These are phyloP conservation scores for Drosophila bocqueti DNA, from an alignment of 1,140 invertebrate genomes.

Conservation along the genomic window DNA sequence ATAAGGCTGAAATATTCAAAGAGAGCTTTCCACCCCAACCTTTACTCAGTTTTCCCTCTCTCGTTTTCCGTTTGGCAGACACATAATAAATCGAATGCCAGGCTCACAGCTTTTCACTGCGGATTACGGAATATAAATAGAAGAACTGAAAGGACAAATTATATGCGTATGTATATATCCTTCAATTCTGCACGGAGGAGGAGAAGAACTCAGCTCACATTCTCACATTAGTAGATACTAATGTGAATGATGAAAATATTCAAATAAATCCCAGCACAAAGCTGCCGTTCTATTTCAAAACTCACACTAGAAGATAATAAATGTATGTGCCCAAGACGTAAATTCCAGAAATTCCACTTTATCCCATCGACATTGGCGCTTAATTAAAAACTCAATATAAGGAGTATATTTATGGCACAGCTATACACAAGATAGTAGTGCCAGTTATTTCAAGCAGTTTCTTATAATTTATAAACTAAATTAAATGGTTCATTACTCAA, in stretches of 20 bases:
- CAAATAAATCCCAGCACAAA: conserved; percentile 8
- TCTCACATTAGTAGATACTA: conserved; percentile 16
- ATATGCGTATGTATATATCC: background rate
- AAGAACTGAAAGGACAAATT: conserved; percentile 2
- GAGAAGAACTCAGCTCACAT: conserved; percentile 15
- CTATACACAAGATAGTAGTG: background rate
- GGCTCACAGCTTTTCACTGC: conserved; percentile 8
- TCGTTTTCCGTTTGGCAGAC: background rate
- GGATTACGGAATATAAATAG: conserved; percentile 42
- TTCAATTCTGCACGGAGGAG: background rate
- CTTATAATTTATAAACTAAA: background rate
- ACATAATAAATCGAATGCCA: conserved; percentile 20
- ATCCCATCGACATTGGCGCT: conserved; percentile 24
- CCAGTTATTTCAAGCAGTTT: background rate
- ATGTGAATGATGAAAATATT: conserved; percentile 7
- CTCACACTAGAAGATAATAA: background rate
- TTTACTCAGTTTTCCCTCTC: no score
- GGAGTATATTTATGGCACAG: background rate
- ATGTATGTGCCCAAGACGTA: background rate
- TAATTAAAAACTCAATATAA: conserved; percentile 37
- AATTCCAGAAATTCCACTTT: conserved; percentile 8
- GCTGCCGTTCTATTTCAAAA: background rate
- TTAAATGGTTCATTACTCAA: no score
- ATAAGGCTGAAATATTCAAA: background rate
- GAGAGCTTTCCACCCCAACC: no score